Evolutionary conservation across 1,140 invertebrate species (phyloP).

Genomic region (Brachionus manjavacas): DNA sequence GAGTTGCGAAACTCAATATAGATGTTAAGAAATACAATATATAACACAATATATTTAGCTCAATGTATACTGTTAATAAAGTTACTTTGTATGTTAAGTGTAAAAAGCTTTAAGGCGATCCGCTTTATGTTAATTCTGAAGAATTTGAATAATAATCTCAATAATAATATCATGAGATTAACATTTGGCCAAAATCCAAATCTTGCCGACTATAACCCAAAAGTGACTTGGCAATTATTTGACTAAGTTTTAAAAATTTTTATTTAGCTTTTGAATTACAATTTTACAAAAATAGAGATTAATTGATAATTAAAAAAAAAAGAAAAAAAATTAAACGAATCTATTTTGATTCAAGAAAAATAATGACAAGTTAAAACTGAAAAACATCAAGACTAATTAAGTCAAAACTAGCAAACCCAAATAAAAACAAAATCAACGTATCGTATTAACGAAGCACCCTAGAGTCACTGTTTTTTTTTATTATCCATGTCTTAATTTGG

Average conservation of each 20-base stretch:
- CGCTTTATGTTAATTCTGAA: too few relatives aligned
- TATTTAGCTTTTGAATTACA: neutral
- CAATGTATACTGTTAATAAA: too few relatives aligned
- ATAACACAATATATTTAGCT: too few relatives aligned
- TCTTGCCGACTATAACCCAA: too few relatives aligned
- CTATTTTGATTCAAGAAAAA: neutral
- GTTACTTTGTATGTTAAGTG: too few relatives aligned
- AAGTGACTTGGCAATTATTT: too few relatives aligned
- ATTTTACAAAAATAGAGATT: neutral
- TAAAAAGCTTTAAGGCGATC: too few relatives aligned
- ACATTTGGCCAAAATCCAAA: too few relatives aligned
- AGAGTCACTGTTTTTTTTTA: neutral
- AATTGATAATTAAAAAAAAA: neutral
- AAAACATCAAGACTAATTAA: neutral
- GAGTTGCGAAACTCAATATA: too few relatives aligned
- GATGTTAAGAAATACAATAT: too few relatives aligned
- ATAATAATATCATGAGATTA: too few relatives aligned
- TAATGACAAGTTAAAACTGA: neutral
- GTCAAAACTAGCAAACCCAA: neutral
- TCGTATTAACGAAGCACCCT: neutral
- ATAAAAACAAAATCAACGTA: slow-evolving; percentile 1
- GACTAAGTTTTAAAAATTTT: neutral
- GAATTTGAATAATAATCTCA: too few relatives aligned
- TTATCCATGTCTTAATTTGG: neutral
- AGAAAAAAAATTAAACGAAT: neutral